A percentile compares a stretch with the other conserved stretches of the same genome.
Evolutionary conservation across 2,797 vertebrate species (phyloP).

Genomic region (Mastacembelus armatus): DNA sequence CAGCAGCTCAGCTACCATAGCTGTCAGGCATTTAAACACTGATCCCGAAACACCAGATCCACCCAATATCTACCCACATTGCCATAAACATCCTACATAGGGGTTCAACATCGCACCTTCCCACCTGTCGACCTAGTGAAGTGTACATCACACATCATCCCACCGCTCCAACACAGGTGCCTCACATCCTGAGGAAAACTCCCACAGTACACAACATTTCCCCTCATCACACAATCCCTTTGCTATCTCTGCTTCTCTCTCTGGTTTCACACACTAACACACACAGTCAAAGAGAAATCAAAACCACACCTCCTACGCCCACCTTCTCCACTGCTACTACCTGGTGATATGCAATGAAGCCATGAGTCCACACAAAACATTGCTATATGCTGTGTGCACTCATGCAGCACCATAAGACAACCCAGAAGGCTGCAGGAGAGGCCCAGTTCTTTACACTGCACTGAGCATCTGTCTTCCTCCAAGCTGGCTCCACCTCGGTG

Average conservation of each 20-base stretch:
- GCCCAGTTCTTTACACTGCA: slow-evolving; percentile 45
- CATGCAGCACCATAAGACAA: slow-evolving; percentile 65
- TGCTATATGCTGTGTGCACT: slow-evolving; percentile 43
- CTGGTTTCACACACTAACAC: slow-evolving; percentile 57
- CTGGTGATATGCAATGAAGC: slow-evolving; percentile 60
- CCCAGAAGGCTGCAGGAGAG: slow-evolving; percentile 60
- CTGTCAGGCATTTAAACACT: slow-evolving; percentile 68
- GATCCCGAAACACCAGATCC: slow-evolving; percentile 71
- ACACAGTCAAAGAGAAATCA: slow-evolving; percentile 65
- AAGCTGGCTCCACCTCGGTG: slow-evolving; percentile 38
- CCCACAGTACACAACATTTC: slow-evolving; percentile 73
- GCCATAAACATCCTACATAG: slow-evolving; percentile 56
- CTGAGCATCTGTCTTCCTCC: slow-evolving; percentile 45
- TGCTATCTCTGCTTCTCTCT: slow-evolving; percentile 55
- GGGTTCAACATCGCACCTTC: slow-evolving; percentile 68
- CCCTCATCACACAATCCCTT: slow-evolving; percentile 63
- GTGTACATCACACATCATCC: slow-evolving; percentile 70
- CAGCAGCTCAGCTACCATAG: slow-evolving; percentile 54
- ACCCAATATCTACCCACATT: slow-evolving; percentile 69
- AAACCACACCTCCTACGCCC: slow-evolving; percentile 62
- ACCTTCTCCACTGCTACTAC: slow-evolving; percentile 63
- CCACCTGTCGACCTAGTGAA: slow-evolving; percentile 68
- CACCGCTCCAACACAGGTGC: slow-evolving; percentile 68
- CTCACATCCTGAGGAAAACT: slow-evolving; percentile 77
- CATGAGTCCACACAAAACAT: slow-evolving; percentile 52